A percentile compares a stretch with the other conserved stretches of the same genome.
Evolutionary conservation across 2,797 vertebrate species (phyloP).

Genomic region (Leptodactylus fallax): DNA sequence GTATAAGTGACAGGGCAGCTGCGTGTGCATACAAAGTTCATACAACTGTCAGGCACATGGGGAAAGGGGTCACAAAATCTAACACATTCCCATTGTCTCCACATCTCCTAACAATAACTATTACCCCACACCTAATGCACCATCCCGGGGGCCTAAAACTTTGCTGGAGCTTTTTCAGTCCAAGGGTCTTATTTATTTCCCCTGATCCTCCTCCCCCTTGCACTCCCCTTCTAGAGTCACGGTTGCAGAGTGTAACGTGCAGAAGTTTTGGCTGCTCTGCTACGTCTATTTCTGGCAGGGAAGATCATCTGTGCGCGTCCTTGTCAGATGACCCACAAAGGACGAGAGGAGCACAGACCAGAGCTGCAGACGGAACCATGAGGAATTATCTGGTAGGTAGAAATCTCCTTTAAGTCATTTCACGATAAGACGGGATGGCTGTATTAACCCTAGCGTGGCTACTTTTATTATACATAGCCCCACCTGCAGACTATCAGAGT

Average conservation of each 20-base stretch:
- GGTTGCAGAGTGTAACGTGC: background rate
- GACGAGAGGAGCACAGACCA: conserved; percentile 18
- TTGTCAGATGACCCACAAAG: conserved; percentile 46
- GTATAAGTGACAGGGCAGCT: background rate
- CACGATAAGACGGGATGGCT: background rate
- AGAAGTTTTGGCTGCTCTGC: background rate
- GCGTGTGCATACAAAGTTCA: background rate
- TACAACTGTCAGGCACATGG: too few relatives aligned
- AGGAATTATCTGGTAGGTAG: conserved; percentile 35
- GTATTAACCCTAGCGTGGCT: background rate
- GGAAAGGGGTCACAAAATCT: too few relatives aligned
- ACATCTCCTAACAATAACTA: too few relatives aligned
- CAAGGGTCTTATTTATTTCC: background rate
- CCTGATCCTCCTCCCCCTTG: background rate
- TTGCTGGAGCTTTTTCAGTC: background rate
- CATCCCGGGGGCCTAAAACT: background rate
- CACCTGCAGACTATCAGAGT: background rate
- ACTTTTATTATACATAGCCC: background rate
- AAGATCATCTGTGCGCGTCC: conserved; percentile 25
- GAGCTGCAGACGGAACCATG: background rate
- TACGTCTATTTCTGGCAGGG: conserved; percentile 22
- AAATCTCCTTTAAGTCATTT: background rate
- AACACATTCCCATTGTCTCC: too few relatives aligned
- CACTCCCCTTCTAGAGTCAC: background rate
- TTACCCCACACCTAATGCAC: background rate